These are phyloP conservation scores for Madoqua kirkii DNA, from an alignment of 2,113 vertebrate species.

Conservation along the genomic window DNA sequence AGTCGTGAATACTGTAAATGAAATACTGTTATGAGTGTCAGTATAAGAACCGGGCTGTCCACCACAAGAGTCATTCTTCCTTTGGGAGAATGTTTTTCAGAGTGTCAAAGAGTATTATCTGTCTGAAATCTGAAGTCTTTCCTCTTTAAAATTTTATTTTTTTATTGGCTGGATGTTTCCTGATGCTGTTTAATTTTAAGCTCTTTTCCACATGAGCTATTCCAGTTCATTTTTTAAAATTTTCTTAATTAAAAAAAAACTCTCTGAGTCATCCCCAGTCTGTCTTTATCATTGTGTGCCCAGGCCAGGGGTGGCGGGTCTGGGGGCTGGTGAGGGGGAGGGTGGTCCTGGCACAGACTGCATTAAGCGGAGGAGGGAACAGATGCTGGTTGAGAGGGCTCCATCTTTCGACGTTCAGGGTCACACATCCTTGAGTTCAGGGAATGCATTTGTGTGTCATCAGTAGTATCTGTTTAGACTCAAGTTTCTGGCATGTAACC, in stretches of 20 bases:
- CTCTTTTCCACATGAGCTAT: not conserved
- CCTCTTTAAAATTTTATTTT: not conserved
- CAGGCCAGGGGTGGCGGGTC: not conserved
- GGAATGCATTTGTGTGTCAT: accelerated
- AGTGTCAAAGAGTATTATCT: not conserved
- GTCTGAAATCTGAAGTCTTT: not conserved
- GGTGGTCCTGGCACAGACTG: not conserved
- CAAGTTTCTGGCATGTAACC: not conserved
- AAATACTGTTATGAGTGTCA: not conserved
- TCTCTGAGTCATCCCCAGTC: not conserved
- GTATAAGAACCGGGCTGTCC: not conserved
- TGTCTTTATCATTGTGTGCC: not conserved
- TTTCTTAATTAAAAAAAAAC: not conserved
- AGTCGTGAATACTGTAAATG: not conserved
- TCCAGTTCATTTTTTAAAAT: not conserved
- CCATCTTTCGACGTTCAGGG: too few relatives aligned
- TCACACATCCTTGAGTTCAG: accelerated
- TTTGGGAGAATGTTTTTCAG: not conserved
- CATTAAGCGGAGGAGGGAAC: not conserved
- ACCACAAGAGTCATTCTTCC: not conserved
- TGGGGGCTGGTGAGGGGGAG: not conserved
- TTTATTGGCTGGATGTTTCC: slow-evolving; percentile 9
- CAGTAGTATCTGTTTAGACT: not conserved
- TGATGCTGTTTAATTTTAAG: slow-evolving; percentile 35
- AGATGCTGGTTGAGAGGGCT: accelerated